Evolutionary conservation across 2,888 invertebrate species (phyloP), one percentile per base, ranked within the genome.

Genomic region (Belgica antarctica): DNA sequence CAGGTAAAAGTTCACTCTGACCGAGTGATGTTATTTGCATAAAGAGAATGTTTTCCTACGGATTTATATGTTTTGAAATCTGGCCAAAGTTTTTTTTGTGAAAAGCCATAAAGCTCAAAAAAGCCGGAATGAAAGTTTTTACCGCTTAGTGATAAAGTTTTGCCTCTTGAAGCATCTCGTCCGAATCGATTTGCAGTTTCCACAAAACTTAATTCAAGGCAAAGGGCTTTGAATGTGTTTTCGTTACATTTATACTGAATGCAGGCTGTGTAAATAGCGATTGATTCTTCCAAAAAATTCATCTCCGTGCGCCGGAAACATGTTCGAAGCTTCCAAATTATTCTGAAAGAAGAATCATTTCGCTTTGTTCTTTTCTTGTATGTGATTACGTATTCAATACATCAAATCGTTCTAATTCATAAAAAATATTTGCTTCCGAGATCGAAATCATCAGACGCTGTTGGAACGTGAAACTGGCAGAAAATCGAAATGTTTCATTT

Each of bases 41-140:
- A 52, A 22, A 52, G 12, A 19, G 52, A 52, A 22, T 52, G 3
- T 22, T 31, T 10, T 17, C 17, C 22, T 22, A 22, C 12, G 17
- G 22, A 52, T 17, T 52, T 52, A 52, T 22, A n/a, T 52, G 52
- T 22, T 52, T 17, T 4, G 22, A 52, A 52, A 22, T 17, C 25
- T 7, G 27, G 59, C 59, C n/a, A n/a, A n/a, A n/a, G n/a, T n/a
- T n/a, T n/a, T n/a, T n/a, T 59, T 59, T 59, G 59, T n/a, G 19
- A 52, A 27, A 52, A 59, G n/a, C 59, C 59, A 27, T 59, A 59
- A 59, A 59, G 59, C 59, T 59, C 59, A 19, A 27, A 25, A 2
- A 59, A 59, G n/a, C 59, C 59, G n/a, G 59, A 59, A 27, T 12
- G 22, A 59, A 59, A 59, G 25, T 52, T 52, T n/a, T n/a, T 52